Conservation (phyloP, 2,888 invertebrate genomes). For the Lasioglossum figueresi region DNA sequence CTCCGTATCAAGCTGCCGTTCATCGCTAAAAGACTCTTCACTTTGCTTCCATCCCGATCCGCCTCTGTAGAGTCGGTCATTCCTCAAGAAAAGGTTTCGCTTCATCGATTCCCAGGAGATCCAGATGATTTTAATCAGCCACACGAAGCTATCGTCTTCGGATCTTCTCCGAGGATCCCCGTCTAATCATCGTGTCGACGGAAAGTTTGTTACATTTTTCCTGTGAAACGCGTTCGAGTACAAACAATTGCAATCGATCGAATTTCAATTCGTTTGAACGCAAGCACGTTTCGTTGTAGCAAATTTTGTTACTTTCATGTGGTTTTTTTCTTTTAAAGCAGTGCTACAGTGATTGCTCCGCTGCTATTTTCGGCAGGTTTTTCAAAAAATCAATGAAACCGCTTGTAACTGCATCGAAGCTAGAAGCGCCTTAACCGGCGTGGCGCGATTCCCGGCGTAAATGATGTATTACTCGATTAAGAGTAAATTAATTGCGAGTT, state of each 20-base stretch:
- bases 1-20: conserved; percentile 24
- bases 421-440: neutral
- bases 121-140: neutral
- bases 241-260: neutral
- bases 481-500: neutral
- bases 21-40: conserved; percentile 34
- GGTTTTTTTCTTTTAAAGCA: too few species aligned
- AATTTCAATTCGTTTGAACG: neutral
- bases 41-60: conserved; percentile 29
- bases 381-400: neutral
- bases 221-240: neutral
- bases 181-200: neutral
- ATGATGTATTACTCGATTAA: conserved; percentile 9
- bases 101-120: neutral
- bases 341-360: too few species aligned
- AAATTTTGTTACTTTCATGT: neutral
- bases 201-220: neutral
- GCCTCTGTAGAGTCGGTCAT: conserved; percentile 26
- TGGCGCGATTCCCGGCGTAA: neutral
- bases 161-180: neutral
- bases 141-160: neutral
- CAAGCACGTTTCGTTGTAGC: neutral
- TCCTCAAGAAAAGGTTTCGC: conserved; percentile 1
- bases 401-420: neutral
- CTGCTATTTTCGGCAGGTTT: neutral